Evolutionary conservation across 1,140 invertebrate genomes (phyloP).

Genomic region (Pseudoatta argentina): DNA sequence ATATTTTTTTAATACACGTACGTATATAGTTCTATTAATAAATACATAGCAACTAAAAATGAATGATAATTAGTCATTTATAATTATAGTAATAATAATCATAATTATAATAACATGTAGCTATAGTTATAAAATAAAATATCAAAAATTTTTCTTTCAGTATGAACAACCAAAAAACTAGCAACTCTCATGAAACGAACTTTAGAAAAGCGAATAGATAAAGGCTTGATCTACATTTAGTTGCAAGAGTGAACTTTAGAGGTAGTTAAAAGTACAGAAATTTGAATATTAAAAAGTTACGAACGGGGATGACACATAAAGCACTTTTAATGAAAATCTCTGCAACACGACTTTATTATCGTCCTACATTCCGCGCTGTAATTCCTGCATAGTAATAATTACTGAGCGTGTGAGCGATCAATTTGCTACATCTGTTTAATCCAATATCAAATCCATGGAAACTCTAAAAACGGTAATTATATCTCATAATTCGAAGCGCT

Average conservation of each 20-base stretch:
- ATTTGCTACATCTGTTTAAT: slow-evolving; percentile 56
- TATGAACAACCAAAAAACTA: not conserved
- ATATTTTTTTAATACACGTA: too few species aligned
- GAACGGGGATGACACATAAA: slow-evolving; percentile 13
- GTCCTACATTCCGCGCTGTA: slow-evolving; percentile 29
- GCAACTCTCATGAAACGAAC: not conserved
- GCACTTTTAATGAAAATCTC: slow-evolving; percentile 52
- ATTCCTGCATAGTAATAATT: slow-evolving; percentile 48
- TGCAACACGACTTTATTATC: slow-evolving; percentile 34
- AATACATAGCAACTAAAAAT: too few species aligned
- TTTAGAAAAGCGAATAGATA: slow-evolving; percentile 24
- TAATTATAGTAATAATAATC: too few species aligned
- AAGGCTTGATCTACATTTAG: slow-evolving; percentile 35
- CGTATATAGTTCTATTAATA: too few species aligned
- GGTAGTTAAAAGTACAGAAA: slow-evolving; percentile 30
- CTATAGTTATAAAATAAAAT: too few species aligned
- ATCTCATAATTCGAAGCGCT: not conserved
- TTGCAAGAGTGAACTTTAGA: slow-evolving; percentile 11
- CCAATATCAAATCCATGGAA: slow-evolving; percentile 48
- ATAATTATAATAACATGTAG: too few species aligned
- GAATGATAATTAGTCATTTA: too few species aligned
- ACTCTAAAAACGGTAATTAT: slow-evolving; percentile 44
- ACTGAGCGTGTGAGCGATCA: slow-evolving; percentile 35
- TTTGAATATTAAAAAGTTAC: slow-evolving; percentile 39
- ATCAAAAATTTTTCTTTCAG: too few species aligned